Evolutionary conservation across 2,113 vertebrate species (phyloP).

Genomic region (Coracopsis vasa): DNA sequence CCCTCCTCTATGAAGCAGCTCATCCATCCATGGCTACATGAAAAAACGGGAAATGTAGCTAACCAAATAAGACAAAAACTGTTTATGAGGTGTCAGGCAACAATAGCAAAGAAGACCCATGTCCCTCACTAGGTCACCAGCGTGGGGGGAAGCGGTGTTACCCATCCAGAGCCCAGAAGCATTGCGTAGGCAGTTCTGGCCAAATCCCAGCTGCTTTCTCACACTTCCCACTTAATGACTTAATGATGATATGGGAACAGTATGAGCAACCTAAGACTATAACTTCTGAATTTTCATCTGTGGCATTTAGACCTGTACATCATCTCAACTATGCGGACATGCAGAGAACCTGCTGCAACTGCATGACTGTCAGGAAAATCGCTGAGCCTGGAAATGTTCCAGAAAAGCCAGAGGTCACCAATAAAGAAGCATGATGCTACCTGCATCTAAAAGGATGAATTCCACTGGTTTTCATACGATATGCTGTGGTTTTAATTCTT

Average conservation of each 20-base stretch:
- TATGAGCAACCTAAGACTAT: neutral
- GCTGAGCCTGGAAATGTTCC: neutral
- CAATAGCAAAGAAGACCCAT: neutral
- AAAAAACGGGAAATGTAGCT: rapidly evolving
- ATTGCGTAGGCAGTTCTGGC: rapidly evolving
- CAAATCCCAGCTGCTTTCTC: neutral
- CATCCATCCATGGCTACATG: neutral
- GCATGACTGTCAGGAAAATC: neutral
- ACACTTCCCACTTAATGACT: neutral
- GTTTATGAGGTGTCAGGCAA: neutral
- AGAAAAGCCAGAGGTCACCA: neutral
- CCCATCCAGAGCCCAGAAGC: neutral
- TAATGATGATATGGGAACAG: neutral
- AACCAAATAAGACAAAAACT: neutral
- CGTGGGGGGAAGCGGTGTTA: rapidly evolving
- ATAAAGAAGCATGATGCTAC: neutral
- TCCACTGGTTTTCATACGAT: neutral
- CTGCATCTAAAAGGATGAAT: neutral
- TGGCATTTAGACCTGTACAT: neutral
- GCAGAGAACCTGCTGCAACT: rapidly evolving
- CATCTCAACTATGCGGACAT: rapidly evolving
- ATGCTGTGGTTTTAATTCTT: neutral
- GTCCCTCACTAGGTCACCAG: neutral
- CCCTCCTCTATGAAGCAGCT: neutral
- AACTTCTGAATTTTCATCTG: neutral